Evolutionary conservation across 2,888 invertebrate genomes (phyloP), one percentile per base, ranked within the genome.

Genomic region (Drosophila merina): DNA sequence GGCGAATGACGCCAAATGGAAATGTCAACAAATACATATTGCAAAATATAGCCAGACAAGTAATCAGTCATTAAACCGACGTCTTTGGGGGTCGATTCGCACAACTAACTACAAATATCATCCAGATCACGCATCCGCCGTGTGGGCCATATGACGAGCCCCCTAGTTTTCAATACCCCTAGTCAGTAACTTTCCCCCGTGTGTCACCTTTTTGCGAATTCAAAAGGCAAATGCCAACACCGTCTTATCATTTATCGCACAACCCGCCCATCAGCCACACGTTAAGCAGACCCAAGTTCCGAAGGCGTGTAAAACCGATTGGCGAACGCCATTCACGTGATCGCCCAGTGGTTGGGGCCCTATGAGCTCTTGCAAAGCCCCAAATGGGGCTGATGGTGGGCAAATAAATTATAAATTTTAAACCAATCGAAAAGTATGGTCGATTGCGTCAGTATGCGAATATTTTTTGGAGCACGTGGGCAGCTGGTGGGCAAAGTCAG

Each of bases 391-490:
- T 30, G 28, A 20, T 36, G 26, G 31, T 4, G 5, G 33, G 42
- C 9, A 12, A 60, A 26, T n/a, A 20, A 26, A 12, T 44, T 10
- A 20, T 1, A 25, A 12, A 68, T 20, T 12, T 31, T 12, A 9
- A 52, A 12, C 42, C 31, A 1, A 20, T 20, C 20, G 20, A 50
- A 59, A 52, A 54, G 30, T 51, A 40, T 36, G 36, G 60, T 57
- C 50, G 47, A 48, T 68, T 69, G 40, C 44, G 55, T 47, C 49
- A 49, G 56, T 49, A 12, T 48, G 44, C 52, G 44, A 72, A 36
- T n/a, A 12, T 36, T 40, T 57, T 45, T 57, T 49, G 8, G 14
- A 4, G 40, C 44, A 81, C 86, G 86, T 71, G 77, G 78, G 12
- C 63, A 59, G 66, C 59, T 50, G 63, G 60, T 83, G 80, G 20